phyloP scores from a whole-genome alignment of 2,113 vertebrate genomes.

The Gasterosteus aculeatus region DNA sequence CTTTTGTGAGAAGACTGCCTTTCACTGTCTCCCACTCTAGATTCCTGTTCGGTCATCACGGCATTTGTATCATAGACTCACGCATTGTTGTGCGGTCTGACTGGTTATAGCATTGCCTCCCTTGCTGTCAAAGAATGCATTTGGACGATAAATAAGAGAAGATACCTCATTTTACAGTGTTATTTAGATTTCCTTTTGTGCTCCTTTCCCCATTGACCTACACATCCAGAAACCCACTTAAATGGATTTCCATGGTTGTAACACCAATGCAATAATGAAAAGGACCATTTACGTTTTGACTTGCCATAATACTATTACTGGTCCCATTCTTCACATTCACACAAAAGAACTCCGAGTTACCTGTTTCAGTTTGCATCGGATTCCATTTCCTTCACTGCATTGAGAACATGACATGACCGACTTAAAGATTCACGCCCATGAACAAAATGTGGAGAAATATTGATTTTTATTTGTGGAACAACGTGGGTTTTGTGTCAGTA shows the following conservation, averaged over 20 bases:
- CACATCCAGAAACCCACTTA: conserved; percentile 11
- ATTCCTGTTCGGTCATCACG: conserved; percentile 56
- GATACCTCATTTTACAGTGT: not conserved
- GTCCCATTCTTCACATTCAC: conserved; percentile 8
- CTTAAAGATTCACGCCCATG: conserved; percentile 8
- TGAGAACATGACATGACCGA: not conserved
- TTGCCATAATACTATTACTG: not conserved
- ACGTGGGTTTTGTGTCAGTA: conserved; percentile 2
- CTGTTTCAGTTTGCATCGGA: not conserved
- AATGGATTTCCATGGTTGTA: not conserved
- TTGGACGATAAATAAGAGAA: conserved; percentile 9
- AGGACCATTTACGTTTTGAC: conserved; percentile 4
- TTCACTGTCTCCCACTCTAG: conserved; percentile 42
- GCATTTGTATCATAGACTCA: conserved; percentile 40
- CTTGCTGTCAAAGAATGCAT: not conserved
- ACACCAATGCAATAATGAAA: not conserved
- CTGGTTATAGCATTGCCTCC: conserved; percentile 11
- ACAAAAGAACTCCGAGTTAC: no score
- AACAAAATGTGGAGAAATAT: conserved; percentile 9
- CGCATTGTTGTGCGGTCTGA: conserved; percentile 29
- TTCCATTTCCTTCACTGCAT: not conserved
- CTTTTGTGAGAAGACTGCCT: conserved; percentile 26
- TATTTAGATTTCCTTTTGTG: not conserved
- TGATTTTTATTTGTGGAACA: conserved; percentile 16
- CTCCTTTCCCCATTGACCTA: conserved; percentile 12